Conservation (phyloP, 2,888 invertebrate species). For the Plemyria rubiginata region DNA sequence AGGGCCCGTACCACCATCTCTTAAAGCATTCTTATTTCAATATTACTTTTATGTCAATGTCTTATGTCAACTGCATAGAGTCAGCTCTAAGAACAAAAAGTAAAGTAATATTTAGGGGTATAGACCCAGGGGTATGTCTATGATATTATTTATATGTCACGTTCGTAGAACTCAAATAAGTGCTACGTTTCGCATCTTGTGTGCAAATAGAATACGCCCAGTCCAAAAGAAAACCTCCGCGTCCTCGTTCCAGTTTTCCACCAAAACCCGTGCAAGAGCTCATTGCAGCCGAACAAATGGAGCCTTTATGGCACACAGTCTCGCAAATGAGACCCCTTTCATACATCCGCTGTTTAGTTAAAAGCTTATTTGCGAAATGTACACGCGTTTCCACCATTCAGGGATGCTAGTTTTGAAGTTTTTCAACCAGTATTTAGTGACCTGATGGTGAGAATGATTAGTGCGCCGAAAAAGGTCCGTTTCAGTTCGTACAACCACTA, state of each 20-base stretch:
- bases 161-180: too few species aligned
- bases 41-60: too few species aligned
- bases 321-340: slow-evolving; percentile 74
- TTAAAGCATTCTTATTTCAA: too few species aligned
- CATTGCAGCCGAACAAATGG: slow-evolving; percentile 66
- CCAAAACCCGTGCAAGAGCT: slow-evolving; percentile 47
- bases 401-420: slow-evolving; percentile 12
- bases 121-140: too few species aligned
- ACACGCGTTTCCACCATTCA: slow-evolving; percentile 12
- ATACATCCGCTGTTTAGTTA: slow-evolving; percentile 45
- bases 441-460: neutral
- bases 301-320: slow-evolving; percentile 51
- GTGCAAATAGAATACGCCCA: neutral
- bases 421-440: neutral
- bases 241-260: slow-evolving; percentile 7
- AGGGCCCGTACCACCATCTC: too few species aligned
- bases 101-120: too few species aligned
- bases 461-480: too few species aligned
- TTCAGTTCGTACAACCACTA: too few species aligned
- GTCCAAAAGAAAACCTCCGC: neutral
- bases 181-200: too few species aligned
- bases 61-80: too few species aligned
- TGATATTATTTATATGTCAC: too few species aligned
- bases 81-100: too few species aligned
- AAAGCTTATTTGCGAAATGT: slow-evolving; percentile 56